Base-by-base conservation (phyloP, 2,113 vertebrate species). In the Loxodonta africana region DNA sequence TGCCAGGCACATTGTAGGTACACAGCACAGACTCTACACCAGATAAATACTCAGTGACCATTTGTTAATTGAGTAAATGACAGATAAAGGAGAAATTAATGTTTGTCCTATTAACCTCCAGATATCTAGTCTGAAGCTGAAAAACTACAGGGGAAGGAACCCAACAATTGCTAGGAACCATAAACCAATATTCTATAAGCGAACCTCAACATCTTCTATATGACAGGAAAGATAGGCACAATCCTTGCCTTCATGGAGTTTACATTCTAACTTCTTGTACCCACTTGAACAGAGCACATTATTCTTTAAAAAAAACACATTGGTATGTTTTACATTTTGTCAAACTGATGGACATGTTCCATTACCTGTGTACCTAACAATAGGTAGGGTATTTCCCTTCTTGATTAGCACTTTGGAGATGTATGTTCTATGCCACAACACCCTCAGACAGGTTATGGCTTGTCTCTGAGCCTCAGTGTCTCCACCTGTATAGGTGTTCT, bases 381-480 rank as follows among this genome's bases (percentile, higher is more conserved):
- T 23, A 1, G 26, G 30, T 48, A 60, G 41, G 2, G 1, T 28
- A 17, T 67, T 83, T 89, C 48, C 51, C n/a, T 85, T 65, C 30
- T 21, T 46, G 83, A 44, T 41, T 21, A 62, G 76, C 65, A 11
- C 15, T 30, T n/a, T 14, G 37, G 26, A 81, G 30, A 65, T 28
- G 78, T 90, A 41, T 33, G 7, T 76, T 88, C 67, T 48, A 1
- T 3, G 14, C 10, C 8, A 14, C 6, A 71, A 8, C 10, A 33
- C 30, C 41, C 57, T 63, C 44, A n/a, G 26, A 21, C 20, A 78
- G 85, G 20, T 17, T 33, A 7, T 17, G 1, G 1, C 60, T 83
- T 20, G 17, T 30, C 60, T 91, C 30, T n/a, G 20, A 88, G 88
- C 62, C 94, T 97, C 81, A 94, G 51, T 69, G 23, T 95, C 73